phyloP scores from a whole-genome alignment of 2,888 invertebrate genomes.

The Nymphalis c-album region DNA sequence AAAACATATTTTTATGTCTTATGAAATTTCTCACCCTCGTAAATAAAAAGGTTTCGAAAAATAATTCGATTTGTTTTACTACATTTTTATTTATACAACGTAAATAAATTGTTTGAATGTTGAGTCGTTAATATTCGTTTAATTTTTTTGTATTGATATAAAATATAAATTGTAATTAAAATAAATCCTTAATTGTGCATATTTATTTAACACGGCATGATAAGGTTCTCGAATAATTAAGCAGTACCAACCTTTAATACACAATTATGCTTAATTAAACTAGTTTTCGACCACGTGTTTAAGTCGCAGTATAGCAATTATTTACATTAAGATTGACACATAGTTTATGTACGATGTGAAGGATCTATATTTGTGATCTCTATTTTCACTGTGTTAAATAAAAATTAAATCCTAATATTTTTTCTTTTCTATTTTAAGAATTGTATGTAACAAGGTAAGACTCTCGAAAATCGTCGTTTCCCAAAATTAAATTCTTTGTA shows the following conservation, averaged over 20 bases:
- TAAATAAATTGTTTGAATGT: not conserved
- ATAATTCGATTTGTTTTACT: not conserved
- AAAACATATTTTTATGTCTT: not conserved
- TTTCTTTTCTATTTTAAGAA: no score
- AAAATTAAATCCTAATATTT: no score
- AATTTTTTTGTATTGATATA: not conserved
- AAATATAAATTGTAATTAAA: not conserved
- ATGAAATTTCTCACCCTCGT: not conserved
- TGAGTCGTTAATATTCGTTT: not conserved
- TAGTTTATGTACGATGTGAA: no score
- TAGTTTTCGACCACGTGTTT: not conserved
- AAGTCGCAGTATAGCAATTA: not conserved
- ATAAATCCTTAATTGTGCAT: not conserved
- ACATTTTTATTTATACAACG: not conserved
- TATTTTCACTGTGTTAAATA: no score
- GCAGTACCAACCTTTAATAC: not conserved
- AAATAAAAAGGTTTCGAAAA: not conserved
- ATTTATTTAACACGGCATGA: not conserved
- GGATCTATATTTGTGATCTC: no score
- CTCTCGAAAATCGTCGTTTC: conserved; percentile 15
- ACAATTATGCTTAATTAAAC: not conserved
- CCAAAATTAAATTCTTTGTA: conserved; percentile 22
- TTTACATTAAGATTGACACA: no score
- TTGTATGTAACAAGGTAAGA: not conserved
- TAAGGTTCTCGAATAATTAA: not conserved